Conservation (phyloP, 1,140 invertebrate genomes). For the Sycophila sp. region DNA sequence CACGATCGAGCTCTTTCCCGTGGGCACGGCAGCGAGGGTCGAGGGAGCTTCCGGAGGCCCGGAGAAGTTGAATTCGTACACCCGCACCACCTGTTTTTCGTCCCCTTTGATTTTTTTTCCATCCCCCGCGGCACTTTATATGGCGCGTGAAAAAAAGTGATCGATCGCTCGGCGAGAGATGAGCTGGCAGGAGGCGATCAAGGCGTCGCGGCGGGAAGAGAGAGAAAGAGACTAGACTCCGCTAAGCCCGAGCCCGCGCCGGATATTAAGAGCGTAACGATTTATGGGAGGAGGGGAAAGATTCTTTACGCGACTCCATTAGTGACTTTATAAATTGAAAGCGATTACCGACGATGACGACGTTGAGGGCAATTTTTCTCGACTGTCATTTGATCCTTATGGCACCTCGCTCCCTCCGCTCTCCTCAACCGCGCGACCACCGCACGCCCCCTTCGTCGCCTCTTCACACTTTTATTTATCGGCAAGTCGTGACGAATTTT, state of each 20-base stretch:
- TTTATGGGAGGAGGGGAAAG: slow-evolving; percentile 34
- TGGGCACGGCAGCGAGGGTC: too few relatives aligned
- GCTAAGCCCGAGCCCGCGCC: not conserved
- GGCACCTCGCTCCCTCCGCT: too few relatives aligned
- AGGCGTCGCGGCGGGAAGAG: not conserved
- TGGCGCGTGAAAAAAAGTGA: slow-evolving; percentile 46
- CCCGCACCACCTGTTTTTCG: not conserved
- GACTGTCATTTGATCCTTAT: slow-evolving; percentile 27
- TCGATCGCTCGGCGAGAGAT: slow-evolving; percentile 38
- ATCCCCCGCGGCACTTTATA: slow-evolving; percentile 1
- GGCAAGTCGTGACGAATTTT: too few relatives aligned
- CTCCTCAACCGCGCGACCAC: too few relatives aligned
- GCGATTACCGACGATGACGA: slow-evolving; percentile 26
- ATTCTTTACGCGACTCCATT: slow-evolving; percentile 34
- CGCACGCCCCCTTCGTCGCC: too few relatives aligned
- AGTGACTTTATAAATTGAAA: slow-evolving; percentile 35
- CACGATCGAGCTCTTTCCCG: too few relatives aligned
- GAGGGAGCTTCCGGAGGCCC: too few relatives aligned
- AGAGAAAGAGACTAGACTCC: slow-evolving; percentile 5
- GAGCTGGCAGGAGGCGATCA: slow-evolving; percentile 23
- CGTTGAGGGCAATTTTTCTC: slow-evolving; percentile 8
- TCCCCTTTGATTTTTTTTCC: not conserved
- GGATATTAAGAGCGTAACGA: slow-evolving; percentile 43
- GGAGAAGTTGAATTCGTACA: too few relatives aligned
- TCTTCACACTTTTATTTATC: too few relatives aligned